Percentiles rank a stretch among this genome's conserved stretches.
Conservation (phyloP, 2,888 invertebrate genomes). For the Linnaemya vulpina region DNA sequence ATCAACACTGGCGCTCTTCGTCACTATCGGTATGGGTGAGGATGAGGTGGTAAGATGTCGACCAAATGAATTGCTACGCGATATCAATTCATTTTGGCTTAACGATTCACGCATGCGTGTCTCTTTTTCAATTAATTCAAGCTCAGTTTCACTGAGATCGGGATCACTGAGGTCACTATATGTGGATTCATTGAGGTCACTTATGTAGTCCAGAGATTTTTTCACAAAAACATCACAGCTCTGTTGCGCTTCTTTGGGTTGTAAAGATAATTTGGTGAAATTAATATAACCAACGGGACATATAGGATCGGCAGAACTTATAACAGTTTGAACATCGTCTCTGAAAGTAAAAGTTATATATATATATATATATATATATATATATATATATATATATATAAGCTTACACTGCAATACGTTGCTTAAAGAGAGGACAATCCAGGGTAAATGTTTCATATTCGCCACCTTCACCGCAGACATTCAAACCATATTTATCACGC, state of each 20-base stretch:
- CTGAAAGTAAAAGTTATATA: constrained; percentile 83
- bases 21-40: constrained; percentile 82
- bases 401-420: constrained; percentile 94
- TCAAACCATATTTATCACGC: constrained; percentile 96
- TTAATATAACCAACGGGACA: constrained; percentile 97
- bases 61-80: constrained; percentile 83
- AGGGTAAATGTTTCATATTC: constrained; percentile 99
- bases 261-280: constrained; percentile 91
- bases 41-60: constrained; percentile 80
- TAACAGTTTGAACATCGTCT: constrained; percentile 92
- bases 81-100: constrained; percentile 82
- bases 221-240: constrained; percentile 84
- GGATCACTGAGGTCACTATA: constrained; percentile 87
- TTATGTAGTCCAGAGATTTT: constrained; percentile 86
- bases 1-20: constrained; percentile 83
- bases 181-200: constrained; percentile 86
- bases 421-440: constrained; percentile 97
- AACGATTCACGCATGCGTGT: constrained; percentile 82
- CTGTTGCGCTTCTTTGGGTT: constrained; percentile 84
- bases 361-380: too few species aligned
- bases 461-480: constrained; percentile 99
- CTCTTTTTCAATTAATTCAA: constrained; percentile 85
- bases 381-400: not conserved
- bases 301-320: constrained; percentile 95
- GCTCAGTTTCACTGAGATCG: constrained; percentile 86